These are phyloP conservation scores for Drosophila parvula DNA, from an alignment of 1,140 invertebrate genomes.

Conservation along the genomic window DNA sequence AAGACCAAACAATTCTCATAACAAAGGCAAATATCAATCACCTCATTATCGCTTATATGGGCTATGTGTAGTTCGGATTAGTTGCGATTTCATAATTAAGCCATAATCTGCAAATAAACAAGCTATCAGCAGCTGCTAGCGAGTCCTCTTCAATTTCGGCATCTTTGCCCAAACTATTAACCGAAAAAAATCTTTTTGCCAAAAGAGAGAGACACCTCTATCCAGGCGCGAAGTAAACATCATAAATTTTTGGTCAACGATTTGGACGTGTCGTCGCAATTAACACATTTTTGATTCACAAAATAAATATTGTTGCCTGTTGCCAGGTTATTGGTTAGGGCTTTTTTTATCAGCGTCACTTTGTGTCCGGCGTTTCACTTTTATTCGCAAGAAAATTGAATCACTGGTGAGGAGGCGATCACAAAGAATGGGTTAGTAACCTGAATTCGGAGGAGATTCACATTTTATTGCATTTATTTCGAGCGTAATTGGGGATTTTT, in stretches of 20 bases:
- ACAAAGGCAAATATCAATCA: slow-evolving; percentile 23
- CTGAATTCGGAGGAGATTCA: slow-evolving; percentile 5
- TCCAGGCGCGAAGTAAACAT: slow-evolving; percentile 62
- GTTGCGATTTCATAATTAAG: slow-evolving; percentile 77
- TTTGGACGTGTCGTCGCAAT: slow-evolving; percentile 54
- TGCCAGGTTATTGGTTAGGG: slow-evolving; percentile 18
- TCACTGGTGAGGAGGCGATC: slow-evolving; percentile 25
- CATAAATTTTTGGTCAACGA: slow-evolving; percentile 47
- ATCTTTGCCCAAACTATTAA: slow-evolving; percentile 62
- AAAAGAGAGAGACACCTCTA: slow-evolving; percentile 31
- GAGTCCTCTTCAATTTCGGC: slow-evolving; percentile 15
- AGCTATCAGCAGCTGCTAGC: slow-evolving; percentile 38
- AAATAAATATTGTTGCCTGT: slow-evolving; percentile 43
- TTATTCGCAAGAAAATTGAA: slow-evolving; percentile 63
- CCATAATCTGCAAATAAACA: slow-evolving; percentile 64
- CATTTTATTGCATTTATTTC: slow-evolving; percentile 12
- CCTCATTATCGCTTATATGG: slow-evolving; percentile 16
- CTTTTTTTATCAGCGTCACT: slow-evolving; percentile 21
- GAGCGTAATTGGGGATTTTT: no score
- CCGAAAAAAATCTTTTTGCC: slow-evolving; percentile 43
- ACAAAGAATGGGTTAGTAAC: slow-evolving; percentile 20
- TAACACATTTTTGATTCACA: slow-evolving; percentile 70
- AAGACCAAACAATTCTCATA: no score
- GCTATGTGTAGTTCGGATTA: slow-evolving; percentile 61
- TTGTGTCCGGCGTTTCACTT: slow-evolving; percentile 59